Conservation (phyloP, 2,113 vertebrate species). For the Chamaetylas fuelleborni region DNA sequence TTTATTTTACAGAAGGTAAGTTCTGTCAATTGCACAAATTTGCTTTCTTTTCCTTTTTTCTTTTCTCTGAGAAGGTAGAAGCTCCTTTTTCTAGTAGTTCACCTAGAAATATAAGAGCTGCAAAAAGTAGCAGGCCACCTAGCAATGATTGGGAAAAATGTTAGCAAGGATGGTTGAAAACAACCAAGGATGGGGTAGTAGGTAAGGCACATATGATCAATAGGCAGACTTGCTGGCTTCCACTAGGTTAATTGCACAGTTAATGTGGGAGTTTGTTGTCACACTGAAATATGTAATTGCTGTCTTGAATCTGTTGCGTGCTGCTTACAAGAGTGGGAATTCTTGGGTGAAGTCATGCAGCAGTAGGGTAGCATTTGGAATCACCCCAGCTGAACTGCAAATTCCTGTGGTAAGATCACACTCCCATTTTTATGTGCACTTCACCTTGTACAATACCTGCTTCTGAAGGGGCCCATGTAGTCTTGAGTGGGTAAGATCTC, state of each 20-base stretch:
- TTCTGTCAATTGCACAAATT: not conserved
- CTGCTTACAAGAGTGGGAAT: not conserved
- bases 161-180: not conserved
- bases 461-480: not conserved
- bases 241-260: not conserved
- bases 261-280: not conserved
- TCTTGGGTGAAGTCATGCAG: not conserved
- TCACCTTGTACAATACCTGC: not conserved
- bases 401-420: too few species aligned
- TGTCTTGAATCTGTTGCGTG: not conserved
- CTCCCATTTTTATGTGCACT: not conserved
- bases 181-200: not conserved
- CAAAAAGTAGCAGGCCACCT: not conserved
- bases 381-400: accelerated
- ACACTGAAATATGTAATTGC: not conserved
- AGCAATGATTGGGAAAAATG: not conserved
- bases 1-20: slow-evolving; percentile 92
- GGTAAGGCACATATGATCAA: accelerated
- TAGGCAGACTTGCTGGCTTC: not conserved
- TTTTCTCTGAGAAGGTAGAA: not conserved
- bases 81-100: not conserved
- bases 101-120: not conserved
- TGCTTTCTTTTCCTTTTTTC: not conserved
- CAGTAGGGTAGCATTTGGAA: not conserved
- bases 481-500: not conserved